phyloP scores from a whole-genome alignment of 1,140 invertebrate genomes.

The Eriosoma lanigerum region DNA sequence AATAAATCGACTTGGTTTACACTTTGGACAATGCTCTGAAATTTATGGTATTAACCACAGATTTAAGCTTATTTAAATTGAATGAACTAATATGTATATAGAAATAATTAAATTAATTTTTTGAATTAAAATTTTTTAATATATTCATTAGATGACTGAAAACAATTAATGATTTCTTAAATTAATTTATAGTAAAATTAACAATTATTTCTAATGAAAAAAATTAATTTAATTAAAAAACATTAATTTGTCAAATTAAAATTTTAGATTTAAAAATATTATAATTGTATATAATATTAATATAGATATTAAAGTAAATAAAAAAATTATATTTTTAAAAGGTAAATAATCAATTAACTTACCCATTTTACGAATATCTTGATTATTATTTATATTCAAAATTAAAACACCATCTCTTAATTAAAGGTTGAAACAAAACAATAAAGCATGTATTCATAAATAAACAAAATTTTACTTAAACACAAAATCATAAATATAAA shows the following conservation, averaged over 20 bases:
- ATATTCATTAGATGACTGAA: slow-evolving; percentile 1
- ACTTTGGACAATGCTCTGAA: slow-evolving; percentile 65
- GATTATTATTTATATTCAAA: background rate
- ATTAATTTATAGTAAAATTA: background rate
- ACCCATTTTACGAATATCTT: slow-evolving; percentile 3
- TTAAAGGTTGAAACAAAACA: background rate
- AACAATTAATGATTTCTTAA: slow-evolving; percentile 8
- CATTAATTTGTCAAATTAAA: slow-evolving; percentile 12
- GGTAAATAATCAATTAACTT: background rate
- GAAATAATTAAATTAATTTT: slow-evolving; percentile 66
- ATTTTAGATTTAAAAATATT: background rate
- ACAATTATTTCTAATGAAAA: too few relatives aligned
- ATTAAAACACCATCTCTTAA: background rate
- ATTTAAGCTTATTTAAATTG: slow-evolving; percentile 3
- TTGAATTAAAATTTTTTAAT: slow-evolving; percentile 58
- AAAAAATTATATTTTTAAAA: background rate
- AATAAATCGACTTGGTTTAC: background rate
- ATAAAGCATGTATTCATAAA: background rate
- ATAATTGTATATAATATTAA: too few relatives aligned
- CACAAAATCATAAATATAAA: background rate
- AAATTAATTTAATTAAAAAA: background rate
- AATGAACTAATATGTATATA: background rate
- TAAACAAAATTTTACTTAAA: background rate
- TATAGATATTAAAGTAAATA: background rate
- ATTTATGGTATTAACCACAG: slow-evolving; percentile 82